These are phyloP conservation scores for Graptemys geographica DNA, from an alignment of 2,797 vertebrate genomes.

Conservation along the genomic window DNA sequence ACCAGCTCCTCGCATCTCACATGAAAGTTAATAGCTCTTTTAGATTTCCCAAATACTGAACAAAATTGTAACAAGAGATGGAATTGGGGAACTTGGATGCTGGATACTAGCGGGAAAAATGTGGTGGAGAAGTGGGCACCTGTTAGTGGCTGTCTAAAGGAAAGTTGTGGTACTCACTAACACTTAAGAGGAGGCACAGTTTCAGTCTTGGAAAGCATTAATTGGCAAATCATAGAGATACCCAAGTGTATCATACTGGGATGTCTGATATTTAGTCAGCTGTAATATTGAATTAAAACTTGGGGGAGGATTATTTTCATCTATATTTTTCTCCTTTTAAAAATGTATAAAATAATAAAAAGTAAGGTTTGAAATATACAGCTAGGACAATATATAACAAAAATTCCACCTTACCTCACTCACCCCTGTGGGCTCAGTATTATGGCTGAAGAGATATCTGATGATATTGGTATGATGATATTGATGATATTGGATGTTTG, in stretches of 20 bases:
- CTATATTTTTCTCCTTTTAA: neutral
- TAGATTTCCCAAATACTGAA: neutral
- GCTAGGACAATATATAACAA: neutral
- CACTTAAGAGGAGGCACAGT: neutral
- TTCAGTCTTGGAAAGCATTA: neutral
- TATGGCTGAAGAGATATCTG: neutral
- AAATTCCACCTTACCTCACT: neutral
- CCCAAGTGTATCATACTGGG: neutral
- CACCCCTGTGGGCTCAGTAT: rapidly evolving
- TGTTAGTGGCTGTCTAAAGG: neutral
- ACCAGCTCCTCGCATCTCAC: neutral
- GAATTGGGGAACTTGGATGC: neutral
- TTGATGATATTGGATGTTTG: neutral
- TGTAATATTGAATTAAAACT: neutral
- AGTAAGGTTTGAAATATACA: neutral
- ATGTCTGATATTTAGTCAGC: neutral
- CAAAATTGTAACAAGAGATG: neutral
- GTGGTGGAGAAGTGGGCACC: neutral
- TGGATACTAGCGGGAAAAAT: neutral
- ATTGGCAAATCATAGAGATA: too few species aligned
- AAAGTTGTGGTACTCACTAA: neutral
- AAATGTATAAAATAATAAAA: neutral
- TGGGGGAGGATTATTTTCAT: neutral
- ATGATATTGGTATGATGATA: neutral
- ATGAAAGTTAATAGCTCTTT: neutral